Conservation (phyloP, 2,888 invertebrate genomes). For the Aphrophora alni region DNA sequence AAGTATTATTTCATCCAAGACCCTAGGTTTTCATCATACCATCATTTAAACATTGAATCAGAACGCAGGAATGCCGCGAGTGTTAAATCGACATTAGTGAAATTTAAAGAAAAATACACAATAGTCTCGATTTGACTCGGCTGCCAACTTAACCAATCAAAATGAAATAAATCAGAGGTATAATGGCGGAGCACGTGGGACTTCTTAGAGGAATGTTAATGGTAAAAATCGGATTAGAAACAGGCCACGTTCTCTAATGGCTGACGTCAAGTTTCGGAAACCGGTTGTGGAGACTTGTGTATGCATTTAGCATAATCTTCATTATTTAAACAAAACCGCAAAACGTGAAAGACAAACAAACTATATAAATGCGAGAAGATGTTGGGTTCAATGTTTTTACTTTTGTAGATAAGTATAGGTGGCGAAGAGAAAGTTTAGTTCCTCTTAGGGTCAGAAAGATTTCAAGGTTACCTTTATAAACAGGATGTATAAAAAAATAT, state of each 20-base stretch:
- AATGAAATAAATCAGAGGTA: not conserved
- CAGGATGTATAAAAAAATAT: too few species aligned
- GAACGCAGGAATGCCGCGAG: not conserved
- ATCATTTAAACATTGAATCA: not conserved
- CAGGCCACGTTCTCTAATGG: not conserved
- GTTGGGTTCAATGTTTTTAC: too few species aligned
- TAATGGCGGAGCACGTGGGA: not conserved
- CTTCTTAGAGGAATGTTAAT: not conserved
- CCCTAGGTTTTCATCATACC: too few species aligned
- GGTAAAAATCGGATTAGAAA: not conserved
- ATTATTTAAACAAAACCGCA: too few species aligned
- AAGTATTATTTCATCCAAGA: too few species aligned
- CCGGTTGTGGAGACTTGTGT: not conserved
- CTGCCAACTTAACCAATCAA: not conserved
- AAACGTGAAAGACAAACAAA: too few species aligned
- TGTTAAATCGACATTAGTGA: not conserved
- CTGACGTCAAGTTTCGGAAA: not conserved
- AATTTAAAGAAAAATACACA: not conserved
- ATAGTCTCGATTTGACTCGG: not conserved
- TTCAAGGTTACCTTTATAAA: too few species aligned
- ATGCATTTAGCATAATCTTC: too few species aligned
- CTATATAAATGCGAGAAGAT: too few species aligned
- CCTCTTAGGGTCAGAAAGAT: too few species aligned
- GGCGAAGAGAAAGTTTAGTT: too few species aligned
- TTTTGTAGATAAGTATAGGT: too few species aligned